Conservation (phyloP, 2,888 invertebrate genomes). For the Scelioninae gen. 1 region DNA sequence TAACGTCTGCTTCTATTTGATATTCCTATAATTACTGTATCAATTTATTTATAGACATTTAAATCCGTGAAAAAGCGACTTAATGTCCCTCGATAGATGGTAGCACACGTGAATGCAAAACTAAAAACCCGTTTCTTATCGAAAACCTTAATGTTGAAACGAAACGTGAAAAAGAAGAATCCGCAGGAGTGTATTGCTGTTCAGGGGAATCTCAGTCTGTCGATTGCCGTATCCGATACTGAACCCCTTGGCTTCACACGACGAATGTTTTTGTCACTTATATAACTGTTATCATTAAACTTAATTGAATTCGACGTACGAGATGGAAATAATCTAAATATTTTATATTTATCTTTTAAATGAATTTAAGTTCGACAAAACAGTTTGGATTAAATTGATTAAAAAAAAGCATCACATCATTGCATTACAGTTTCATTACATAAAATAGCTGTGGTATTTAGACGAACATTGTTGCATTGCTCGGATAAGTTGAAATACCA, state of each 20-base stretch:
- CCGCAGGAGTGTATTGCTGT: constrained; percentile 53
- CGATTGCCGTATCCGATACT: constrained; percentile 64
- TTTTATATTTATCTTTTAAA: background rate
- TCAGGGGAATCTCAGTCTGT: constrained; percentile 45
- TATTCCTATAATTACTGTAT: constrained; percentile 60
- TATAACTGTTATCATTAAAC: constrained; percentile 50
- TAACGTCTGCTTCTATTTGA: constrained; percentile 57
- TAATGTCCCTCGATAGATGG: constrained; percentile 9
- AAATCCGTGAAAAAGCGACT: constrained; percentile 34
- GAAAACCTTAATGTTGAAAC: constrained; percentile 62
- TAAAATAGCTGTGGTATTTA: constrained; percentile 10
- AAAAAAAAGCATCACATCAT: background rate
- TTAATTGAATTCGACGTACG: constrained; percentile 49
- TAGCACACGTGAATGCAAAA: constrained; percentile 40
- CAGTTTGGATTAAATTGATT: background rate
- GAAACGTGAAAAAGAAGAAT: constrained; percentile 40
- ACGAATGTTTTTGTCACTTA: constrained; percentile 38
- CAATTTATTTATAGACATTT: constrained; percentile 64
- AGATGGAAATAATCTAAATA: constrained; percentile 23
- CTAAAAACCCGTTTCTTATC: constrained; percentile 72
- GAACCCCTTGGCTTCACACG: constrained; percentile 38
- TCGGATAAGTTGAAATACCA: constrained; percentile 35
- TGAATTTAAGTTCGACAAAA: constrained; percentile 1
- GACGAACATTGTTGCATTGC: constrained; percentile 22
- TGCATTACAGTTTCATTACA: constrained; percentile 14